Evolutionary conservation across 2,888 invertebrate species (phyloP), one percentile per base, ranked within the genome.

Genomic region (Alsophila aescularia): DNA sequence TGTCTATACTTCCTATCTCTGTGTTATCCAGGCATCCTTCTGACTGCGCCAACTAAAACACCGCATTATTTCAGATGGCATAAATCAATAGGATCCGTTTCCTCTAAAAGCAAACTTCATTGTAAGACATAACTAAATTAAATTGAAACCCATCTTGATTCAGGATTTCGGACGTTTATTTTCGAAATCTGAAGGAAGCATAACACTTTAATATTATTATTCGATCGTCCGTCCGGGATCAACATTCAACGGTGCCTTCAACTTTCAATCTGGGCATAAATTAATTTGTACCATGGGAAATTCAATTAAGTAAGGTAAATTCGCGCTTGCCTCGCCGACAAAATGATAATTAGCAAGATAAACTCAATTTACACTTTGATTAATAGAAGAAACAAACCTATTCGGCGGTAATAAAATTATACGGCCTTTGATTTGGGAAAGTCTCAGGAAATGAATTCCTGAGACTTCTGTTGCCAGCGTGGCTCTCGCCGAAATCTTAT

Each of bases 331-430:
- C 34, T 37, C 34, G 35, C 41, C 42, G 13, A 32, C 36, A 36
- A 44, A 54, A 52, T 44, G 35, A 48, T 54, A 59, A 59, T 59
- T 52, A 59, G 52, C 44, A 52, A 54, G 52, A 62, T 54, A 54
- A 57, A 59, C 59, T 54, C 49, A 52, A 62, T 57, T 62, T 54
- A 40, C 52, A 49, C 47, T 57, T 53, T 57, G 52, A 59, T 56
- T 49, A 58, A 55, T 52, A 51, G 47, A 58, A 49, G 52, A 50
- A 51, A 55, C 51, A 58, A 53, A 52, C 40, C 32, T 52, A 50
- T 58, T 43, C 42, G n/a, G 52, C 36, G 10, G 2, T 27, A 53
- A 57, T 48, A 32, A 24, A 42, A 42, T 51, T 36, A 36, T n/a
- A 12, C 2, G 13, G 39, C 12, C 6, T 39, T 41, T 37, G 36